phyloP scores from a whole-genome alignment of 2,797 vertebrate genomes.

The Denticeps clupeoides region DNA sequence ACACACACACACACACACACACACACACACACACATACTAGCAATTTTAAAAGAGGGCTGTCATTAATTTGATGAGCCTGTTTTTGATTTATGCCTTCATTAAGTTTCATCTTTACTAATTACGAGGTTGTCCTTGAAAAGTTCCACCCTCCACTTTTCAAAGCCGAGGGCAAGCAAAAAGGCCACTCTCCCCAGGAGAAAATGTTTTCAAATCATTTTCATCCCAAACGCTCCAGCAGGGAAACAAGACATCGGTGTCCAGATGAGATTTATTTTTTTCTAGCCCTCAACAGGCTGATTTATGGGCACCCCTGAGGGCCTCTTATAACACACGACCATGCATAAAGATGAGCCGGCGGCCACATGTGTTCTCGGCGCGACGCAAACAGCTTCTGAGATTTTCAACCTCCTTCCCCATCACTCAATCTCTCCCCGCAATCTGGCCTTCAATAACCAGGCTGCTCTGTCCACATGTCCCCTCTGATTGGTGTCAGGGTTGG shows the following conservation, averaged over 20 bases:
- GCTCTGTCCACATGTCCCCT: no score
- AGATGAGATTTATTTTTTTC: constrained; percentile 4
- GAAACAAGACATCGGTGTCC: constrained; percentile 2
- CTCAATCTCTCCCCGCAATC: no score
- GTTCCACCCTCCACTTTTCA: neutral
- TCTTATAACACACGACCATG: constrained; percentile 28
- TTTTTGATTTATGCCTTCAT: constrained; percentile 13
- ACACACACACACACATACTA: neutral
- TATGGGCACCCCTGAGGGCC: constrained; percentile 15
- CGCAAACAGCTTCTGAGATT: no score
- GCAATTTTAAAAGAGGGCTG: constrained; percentile 4
- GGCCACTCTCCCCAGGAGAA: neutral
- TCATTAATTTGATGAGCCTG: constrained; percentile 2
- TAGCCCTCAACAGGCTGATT: constrained; percentile 13
- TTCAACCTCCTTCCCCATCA: no score
- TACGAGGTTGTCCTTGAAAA: constrained; percentile 5
- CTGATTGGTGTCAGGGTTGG: no score
- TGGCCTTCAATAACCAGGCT: no score
- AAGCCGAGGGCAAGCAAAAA: no score
- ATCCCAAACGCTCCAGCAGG: neutral
- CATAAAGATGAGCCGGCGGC: constrained; percentile 4
- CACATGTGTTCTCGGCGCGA: constrained; percentile 17
- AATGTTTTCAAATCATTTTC: neutral
- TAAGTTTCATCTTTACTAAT: constrained; percentile 10
- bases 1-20: neutral